These are phyloP conservation scores for Cyanoliseus patagonus DNA, from an alignment of 2,113 vertebrate genomes.

Conservation along the genomic window DNA sequence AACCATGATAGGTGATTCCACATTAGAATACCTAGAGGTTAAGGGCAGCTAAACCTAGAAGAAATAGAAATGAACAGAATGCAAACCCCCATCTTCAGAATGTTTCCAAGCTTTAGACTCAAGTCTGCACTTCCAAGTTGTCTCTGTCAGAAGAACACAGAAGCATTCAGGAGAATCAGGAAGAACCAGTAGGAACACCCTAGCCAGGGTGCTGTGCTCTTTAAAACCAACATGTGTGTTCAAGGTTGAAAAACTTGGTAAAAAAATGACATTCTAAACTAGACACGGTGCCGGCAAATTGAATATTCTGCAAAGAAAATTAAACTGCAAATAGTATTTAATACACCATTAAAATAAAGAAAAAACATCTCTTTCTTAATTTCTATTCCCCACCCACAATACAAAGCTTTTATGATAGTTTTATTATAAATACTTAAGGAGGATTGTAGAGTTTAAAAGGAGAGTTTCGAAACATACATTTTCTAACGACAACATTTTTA, in stretches of 20 bases:
- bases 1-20: not conserved
- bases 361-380: not conserved
- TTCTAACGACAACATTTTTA: not conserved
- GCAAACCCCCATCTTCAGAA: not conserved
- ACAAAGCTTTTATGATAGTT: not conserved
- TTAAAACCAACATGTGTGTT: not conserved
- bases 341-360: not conserved
- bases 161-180: slow-evolving; percentile 11
- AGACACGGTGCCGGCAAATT: not conserved
- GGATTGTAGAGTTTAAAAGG: not conserved
- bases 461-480: not conserved
- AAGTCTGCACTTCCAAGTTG: not conserved
- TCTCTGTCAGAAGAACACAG: not conserved
- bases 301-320: not conserved
- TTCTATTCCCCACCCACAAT: not conserved
- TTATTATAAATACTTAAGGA: not conserved
- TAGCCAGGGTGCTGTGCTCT: not conserved
- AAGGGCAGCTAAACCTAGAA: not conserved
- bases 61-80: not conserved
- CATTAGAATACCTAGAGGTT: not conserved
- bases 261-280: not conserved
- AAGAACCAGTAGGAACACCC: slow-evolving; percentile 27
- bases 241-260: not conserved
- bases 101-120: not conserved
- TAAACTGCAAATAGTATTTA: not conserved